Evolutionary conservation across 2,113 vertebrate genomes (phyloP).

Genomic region (Sarotherodon lohbergeri): DNA sequence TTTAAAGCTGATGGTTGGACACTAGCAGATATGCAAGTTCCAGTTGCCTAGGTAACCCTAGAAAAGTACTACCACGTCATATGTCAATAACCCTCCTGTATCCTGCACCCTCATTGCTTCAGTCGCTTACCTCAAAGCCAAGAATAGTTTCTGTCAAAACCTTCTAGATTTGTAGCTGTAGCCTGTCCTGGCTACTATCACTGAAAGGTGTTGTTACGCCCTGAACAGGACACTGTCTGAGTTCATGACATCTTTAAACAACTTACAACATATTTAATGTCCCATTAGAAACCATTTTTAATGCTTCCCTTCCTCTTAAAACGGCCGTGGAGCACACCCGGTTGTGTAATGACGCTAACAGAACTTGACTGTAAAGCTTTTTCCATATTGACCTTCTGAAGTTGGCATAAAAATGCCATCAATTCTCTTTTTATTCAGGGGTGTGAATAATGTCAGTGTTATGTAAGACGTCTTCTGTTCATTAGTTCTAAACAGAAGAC

Average conservation of each 20-base stretch:
- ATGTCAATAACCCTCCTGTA: background rate
- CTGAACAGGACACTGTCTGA: background rate
- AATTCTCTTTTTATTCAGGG: background rate
- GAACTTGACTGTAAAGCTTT: background rate
- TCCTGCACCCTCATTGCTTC: background rate
- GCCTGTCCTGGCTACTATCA: background rate
- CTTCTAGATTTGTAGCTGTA: background rate
- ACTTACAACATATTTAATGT: background rate
- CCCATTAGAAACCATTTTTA: background rate
- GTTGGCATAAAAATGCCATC: background rate
- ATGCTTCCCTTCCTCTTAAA: background rate
- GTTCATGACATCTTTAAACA: background rate
- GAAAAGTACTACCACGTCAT: background rate
- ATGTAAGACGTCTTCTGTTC: background rate
- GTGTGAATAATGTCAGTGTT: slow-evolving; percentile 46
- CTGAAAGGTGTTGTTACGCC: background rate
- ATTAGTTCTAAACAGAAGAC: background rate
- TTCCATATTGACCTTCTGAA: slow-evolving; percentile 8
- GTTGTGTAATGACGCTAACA: background rate
- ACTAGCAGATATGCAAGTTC: background rate
- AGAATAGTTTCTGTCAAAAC: background rate
- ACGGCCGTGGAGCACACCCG: background rate
- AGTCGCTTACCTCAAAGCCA: background rate
- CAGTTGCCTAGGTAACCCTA: background rate
- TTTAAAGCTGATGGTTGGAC: background rate